These are phyloP conservation scores for Drosophila simulans DNA, from an alignment of 1,140 invertebrate species.

Conservation along the genomic window DNA sequence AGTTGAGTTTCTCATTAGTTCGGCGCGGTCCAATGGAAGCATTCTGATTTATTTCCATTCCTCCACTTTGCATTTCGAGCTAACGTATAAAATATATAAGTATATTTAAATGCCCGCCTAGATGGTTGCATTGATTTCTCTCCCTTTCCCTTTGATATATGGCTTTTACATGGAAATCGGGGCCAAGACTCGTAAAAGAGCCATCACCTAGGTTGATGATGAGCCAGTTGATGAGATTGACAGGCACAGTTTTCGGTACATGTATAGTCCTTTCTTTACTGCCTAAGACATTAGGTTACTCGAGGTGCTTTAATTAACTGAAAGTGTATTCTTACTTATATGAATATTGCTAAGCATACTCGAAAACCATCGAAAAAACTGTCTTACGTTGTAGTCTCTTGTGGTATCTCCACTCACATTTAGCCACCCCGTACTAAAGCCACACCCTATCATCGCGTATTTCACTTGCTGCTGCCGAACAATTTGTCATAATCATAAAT, in stretches of 20 bases:
- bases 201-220: conserved; percentile 5
- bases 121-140: conserved; percentile 49
- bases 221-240: conserved; percentile 29
- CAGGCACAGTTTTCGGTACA: conserved; percentile 24
- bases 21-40: conserved; percentile 35
- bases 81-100: conserved; percentile 20
- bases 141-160: conserved; percentile 48
- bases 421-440: conserved; percentile 5
- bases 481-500: conserved; percentile 83
- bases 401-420: conserved; percentile 4
- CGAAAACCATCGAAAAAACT: neutral
- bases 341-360: neutral
- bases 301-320: conserved; percentile 2
- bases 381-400: no score
- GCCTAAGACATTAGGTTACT: conserved; percentile 19
- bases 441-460: conserved; percentile 32
- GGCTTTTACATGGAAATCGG: conserved; percentile 52
- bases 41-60: conserved; percentile 64
- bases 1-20: conserved; percentile 19
- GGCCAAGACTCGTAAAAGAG: conserved; percentile 41
- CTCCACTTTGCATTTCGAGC: conserved; percentile 35
- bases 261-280: conserved; percentile 16
- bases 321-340: no score
- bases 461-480: conserved; percentile 63
- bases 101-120: conserved; percentile 57